These are phyloP conservation scores for Coregonus ussuriensis DNA, from an alignment of 2,797 vertebrate species.

Conservation along the genomic window DNA sequence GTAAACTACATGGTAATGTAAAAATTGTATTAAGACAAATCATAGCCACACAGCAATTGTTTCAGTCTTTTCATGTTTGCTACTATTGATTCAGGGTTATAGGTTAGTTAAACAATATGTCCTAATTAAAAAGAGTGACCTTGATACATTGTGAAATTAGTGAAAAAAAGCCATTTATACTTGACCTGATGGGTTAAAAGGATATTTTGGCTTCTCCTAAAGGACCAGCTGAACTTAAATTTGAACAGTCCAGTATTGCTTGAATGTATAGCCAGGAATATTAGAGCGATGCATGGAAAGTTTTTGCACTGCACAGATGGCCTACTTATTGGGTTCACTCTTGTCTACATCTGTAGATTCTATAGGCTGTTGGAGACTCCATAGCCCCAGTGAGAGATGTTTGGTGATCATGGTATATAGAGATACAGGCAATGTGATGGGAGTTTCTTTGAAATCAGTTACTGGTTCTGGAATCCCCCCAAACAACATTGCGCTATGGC, in stretches of 20 bases:
- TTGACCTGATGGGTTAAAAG: too few species aligned
- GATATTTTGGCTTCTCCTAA: too few species aligned
- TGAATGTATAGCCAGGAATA: background rate
- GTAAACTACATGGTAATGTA: too few species aligned
- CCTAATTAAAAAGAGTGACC: too few species aligned
- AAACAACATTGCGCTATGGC: conserved; percentile 17
- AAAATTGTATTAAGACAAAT: conserved; percentile 2
- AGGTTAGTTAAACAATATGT: background rate
- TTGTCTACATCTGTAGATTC: too few species aligned
- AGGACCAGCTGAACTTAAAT: background rate
- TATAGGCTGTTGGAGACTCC: background rate
- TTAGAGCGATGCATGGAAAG: background rate
- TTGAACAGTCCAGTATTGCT: background rate
- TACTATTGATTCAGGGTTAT: background rate
- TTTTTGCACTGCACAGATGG: background rate
- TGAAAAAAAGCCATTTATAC: too few species aligned
- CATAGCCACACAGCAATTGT: conserved; percentile 17
- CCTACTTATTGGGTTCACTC: background rate
- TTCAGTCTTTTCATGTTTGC: background rate
- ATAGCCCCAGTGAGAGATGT: background rate
- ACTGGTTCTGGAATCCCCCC: conserved; percentile 5
- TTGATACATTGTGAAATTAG: too few species aligned
- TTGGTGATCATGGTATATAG: background rate
- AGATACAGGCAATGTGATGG: background rate
- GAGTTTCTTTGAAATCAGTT: conserved; percentile 8